Percentiles rank a stretch among this genome's conserved stretches.
These are phyloP conservation scores for Leptopilina drosophilae DNA, from an alignment of 2,888 invertebrate genomes.

Conservation along the genomic window DNA sequence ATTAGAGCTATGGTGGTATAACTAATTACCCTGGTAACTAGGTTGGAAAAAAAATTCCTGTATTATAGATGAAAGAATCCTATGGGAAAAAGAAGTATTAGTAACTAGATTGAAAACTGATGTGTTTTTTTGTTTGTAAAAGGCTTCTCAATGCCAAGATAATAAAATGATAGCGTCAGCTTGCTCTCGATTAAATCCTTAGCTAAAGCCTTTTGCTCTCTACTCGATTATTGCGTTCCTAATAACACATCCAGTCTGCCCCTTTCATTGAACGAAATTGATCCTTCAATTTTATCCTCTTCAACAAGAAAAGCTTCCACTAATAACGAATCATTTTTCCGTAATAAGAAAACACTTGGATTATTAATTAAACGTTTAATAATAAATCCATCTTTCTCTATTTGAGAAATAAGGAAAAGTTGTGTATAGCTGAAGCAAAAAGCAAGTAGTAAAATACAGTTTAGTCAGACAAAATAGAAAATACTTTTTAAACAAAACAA, in stretches of 20 bases:
- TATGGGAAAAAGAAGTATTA: neutral
- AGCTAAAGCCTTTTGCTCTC: slow-evolving; percentile 30
- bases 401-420: too few species aligned
- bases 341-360: too few species aligned
- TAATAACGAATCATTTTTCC: slow-evolving; percentile 6
- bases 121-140: slow-evolving; percentile 25
- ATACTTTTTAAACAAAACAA: too few species aligned
- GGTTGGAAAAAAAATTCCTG: too few species aligned
- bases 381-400: too few species aligned
- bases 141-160: slow-evolving; percentile 21
- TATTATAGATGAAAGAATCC: neutral
- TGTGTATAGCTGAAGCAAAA: too few species aligned
- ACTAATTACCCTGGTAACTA: too few species aligned
- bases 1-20: too few species aligned
- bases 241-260: slow-evolving; percentile 33
- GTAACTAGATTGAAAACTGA: neutral
- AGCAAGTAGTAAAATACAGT: too few species aligned
- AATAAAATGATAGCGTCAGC: slow-evolving; percentile 37
- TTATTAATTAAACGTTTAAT: too few species aligned
- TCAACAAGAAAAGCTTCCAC: neutral
- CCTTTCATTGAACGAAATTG: slow-evolving; percentile 21
- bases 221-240: slow-evolving; percentile 34
- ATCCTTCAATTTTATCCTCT: slow-evolving; percentile 30
- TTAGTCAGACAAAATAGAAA: too few species aligned
- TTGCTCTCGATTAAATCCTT: slow-evolving; percentile 40